A percentile compares a stretch with the other conserved stretches of the same genome.
Conservation (phyloP, 2,113 vertebrate species). For the Apus apus region DNA sequence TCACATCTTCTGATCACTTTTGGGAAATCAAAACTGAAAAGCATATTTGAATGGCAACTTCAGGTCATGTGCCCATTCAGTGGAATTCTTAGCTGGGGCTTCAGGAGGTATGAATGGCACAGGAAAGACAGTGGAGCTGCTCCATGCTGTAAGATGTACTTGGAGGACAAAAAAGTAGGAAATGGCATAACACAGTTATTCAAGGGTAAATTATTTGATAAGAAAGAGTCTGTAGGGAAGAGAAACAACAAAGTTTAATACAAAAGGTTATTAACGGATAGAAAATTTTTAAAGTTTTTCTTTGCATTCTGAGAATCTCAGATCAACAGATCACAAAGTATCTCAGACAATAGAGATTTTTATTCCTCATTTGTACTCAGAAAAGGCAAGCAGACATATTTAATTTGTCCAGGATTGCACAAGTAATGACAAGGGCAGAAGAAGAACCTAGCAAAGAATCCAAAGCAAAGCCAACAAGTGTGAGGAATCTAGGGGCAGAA, state of each 20-base stretch:
- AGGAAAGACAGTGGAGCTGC: neutral
- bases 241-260: neutral
- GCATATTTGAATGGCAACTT: conserved; percentile 5
- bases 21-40: conserved; percentile 38
- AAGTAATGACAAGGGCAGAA: neutral
- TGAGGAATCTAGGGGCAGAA: neutral
- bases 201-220: neutral
- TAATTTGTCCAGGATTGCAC: neutral
- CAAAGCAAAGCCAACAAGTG: neutral
- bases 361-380: neutral
- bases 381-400: neutral
- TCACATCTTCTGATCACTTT: conserved; percentile 39
- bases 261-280: neutral
- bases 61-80: neutral
- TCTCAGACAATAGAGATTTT: neutral
- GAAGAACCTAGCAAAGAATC: neutral
- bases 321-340: neutral
- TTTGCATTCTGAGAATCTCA: neutral
- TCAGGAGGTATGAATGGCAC: neutral
- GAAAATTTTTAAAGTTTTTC: neutral
- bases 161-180: neutral
- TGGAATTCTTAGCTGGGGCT: neutral
- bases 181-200: neutral
- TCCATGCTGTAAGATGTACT: neutral
- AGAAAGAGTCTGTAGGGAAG: neutral